Evolutionary conservation across 1,140 invertebrate genomes (phyloP).

Genomic region (Caerostris darwini): DNA sequence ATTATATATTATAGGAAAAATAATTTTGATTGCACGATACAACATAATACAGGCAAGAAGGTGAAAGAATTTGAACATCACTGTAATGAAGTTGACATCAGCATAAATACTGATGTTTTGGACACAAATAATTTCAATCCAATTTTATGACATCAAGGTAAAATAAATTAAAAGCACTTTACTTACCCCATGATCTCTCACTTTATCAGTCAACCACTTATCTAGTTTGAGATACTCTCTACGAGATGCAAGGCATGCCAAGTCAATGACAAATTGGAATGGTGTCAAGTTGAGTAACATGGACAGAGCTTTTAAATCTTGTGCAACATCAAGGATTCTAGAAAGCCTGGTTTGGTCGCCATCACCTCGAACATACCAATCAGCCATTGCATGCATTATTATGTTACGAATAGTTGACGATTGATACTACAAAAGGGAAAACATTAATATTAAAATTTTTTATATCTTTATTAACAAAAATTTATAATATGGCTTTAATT

Average conservation of each 20-base stretch:
- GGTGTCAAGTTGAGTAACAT: conserved; percentile 95
- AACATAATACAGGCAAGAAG: no score
- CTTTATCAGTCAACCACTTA: conserved; percentile 99
- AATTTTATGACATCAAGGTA: neutral
- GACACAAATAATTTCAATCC: no score
- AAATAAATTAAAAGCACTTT: neutral
- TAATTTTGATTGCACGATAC: no score
- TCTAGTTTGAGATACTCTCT: conserved; percentile 98
- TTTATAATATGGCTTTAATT: no score
- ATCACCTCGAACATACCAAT: conserved; percentile 92
- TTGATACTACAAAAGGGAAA: conserved; percentile 79
- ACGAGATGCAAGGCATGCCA: conserved; percentile 97
- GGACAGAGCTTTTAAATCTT: conserved; percentile 97
- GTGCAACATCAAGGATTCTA: conserved; percentile 97
- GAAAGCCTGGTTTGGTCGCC: conserved; percentile 95
- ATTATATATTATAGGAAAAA: no score
- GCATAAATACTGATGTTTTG: no score
- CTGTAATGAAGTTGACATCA: no score
- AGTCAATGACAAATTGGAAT: conserved; percentile 97
- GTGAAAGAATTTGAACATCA: no score
- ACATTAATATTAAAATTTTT: no score
- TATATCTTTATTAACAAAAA: no score
- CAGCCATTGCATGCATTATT: conserved; percentile 98
- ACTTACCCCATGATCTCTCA: conserved; percentile 91
- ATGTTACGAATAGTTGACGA: conserved; percentile 86